Conservation (phyloP, 2,888 invertebrate species). For the Lampropteryx suffumata region DNA sequence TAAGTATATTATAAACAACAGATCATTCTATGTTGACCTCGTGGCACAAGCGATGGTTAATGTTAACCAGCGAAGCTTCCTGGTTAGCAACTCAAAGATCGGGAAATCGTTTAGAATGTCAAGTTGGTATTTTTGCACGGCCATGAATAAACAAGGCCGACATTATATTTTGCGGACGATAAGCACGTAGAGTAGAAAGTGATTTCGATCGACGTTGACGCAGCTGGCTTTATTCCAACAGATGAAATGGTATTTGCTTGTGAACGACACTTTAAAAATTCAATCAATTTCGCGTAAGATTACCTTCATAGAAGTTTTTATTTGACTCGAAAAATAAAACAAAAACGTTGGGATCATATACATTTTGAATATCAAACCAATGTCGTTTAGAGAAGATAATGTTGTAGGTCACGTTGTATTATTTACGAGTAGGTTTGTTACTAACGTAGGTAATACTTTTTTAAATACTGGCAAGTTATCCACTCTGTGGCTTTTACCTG, state of each 20-base stretch:
- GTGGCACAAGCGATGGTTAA: slow-evolving; percentile 65
- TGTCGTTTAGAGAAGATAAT: slow-evolving; percentile 22
- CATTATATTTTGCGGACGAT: slow-evolving; percentile 67
- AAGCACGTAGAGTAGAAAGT: slow-evolving; percentile 76
- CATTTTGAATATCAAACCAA: slow-evolving; percentile 30
- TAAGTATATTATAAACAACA: too few relatives aligned
- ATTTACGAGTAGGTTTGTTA: too few relatives aligned
- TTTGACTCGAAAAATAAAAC: slow-evolving; percentile 8
- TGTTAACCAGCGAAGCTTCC: slow-evolving; percentile 71
- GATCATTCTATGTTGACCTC: slow-evolving; percentile 55
- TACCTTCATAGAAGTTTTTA: slow-evolving; percentile 7
- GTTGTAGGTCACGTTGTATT: slow-evolving; percentile 13
- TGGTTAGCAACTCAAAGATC: slow-evolving; percentile 76
- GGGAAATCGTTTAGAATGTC: slow-evolving; percentile 79
- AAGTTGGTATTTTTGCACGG: slow-evolving; percentile 79
- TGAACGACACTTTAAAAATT: too few relatives aligned
- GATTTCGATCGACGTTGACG: slow-evolving; percentile 63
- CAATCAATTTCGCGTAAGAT: too few relatives aligned
- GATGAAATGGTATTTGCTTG: slow-evolving; percentile 37
- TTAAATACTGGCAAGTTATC: too few relatives aligned
- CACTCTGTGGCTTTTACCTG: too few relatives aligned
- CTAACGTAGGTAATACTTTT: too few relatives aligned
- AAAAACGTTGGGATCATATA: slow-evolving; percentile 17
- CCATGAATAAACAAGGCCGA: slow-evolving; percentile 76
- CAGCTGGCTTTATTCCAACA: slow-evolving; percentile 64